Conservation (phyloP, 2,888 invertebrate genomes). For the Mythimna ferrago region DNA sequence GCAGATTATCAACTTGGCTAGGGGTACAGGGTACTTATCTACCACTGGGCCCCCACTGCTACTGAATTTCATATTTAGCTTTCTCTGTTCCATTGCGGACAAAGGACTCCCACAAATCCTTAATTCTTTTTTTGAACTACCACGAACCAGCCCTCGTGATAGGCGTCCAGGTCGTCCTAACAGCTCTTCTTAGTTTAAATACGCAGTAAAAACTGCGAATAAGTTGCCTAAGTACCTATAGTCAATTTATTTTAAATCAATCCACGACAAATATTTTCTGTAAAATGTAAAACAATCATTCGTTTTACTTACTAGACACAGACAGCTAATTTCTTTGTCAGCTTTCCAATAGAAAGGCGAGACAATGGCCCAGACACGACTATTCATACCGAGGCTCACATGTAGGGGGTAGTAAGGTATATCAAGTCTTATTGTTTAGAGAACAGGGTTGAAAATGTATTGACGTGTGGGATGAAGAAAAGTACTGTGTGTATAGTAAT, state of each 20-base stretch:
- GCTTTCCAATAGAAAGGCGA: conserved; percentile 75
- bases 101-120: too few relatives aligned
- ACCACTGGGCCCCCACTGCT: too few relatives aligned
- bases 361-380: conserved; percentile 78
- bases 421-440: conserved; percentile 47
- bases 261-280: background rate
- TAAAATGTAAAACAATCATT: conserved; percentile 40
- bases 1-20: too few relatives aligned
- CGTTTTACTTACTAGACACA: conserved; percentile 48
- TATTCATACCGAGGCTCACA: conserved; percentile 63
- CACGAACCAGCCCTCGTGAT: too few relatives aligned
- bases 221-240: background rate
- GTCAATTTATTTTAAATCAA: background rate
- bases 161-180: too few relatives aligned
- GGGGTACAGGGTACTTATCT: too few relatives aligned
- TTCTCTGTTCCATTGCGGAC: too few relatives aligned
- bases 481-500: conserved; percentile 72
- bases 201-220: too few relatives aligned
- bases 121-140: background rate
- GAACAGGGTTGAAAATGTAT: conserved; percentile 66
- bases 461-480: conserved; percentile 49
- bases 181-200: background rate
- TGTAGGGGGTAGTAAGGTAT: conserved; percentile 10
- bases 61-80: too few relatives aligned
- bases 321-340: conserved; percentile 71